Evolutionary conservation across 2,797 vertebrate species (phyloP), one percentile per base, ranked within the genome.

Genomic region (Rhabdophis nuchalis): DNA sequence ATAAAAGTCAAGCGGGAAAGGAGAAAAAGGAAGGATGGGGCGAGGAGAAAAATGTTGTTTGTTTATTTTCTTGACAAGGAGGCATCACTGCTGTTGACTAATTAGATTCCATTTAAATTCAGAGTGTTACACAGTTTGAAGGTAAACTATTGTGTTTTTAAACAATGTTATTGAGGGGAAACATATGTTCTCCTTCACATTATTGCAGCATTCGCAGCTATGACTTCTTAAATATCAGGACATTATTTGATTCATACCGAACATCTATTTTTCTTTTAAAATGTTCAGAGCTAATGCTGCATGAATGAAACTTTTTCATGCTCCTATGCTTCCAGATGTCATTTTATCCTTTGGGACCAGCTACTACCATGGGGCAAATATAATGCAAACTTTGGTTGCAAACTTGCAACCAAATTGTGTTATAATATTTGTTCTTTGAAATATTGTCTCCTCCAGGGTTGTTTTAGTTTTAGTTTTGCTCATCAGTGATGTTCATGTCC

Each of bases 211-310:
- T 85, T 85, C 90, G 88, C 95, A 92, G 85, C 86, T 0, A 86
- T 25, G 87, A 90, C 92, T 93, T 96, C 91, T 94, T 92, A 94
- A 92, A 95, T 94, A 5, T 60, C 7, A 14, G 90, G 77, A 91
- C 86, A 14, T 93, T 54, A 1, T 92, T 93, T 91, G 92, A 94
- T 8, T 54, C 1, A n/a, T 41, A 93, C 92, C 56, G 90, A 95
- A 86, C 60, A 92, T 93, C 0, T 85, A 53, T 92, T 94, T 92
- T 16, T 12, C 89, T 93, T 52, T 88, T 64, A n/a, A 72, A 72
- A 56, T 32, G 25, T 52, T 5, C 57, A n/a, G 93, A 61, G 0
- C 85, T 18, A 89, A 50, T 85, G 85, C 64, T 85, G 91, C 56
- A 4, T 91, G 86, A 32, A 1, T 53, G 53, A 77, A 94, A 58